phyloP scores from a whole-genome alignment of 2,797 vertebrate species.

The Benthosema pterotum region DNA sequence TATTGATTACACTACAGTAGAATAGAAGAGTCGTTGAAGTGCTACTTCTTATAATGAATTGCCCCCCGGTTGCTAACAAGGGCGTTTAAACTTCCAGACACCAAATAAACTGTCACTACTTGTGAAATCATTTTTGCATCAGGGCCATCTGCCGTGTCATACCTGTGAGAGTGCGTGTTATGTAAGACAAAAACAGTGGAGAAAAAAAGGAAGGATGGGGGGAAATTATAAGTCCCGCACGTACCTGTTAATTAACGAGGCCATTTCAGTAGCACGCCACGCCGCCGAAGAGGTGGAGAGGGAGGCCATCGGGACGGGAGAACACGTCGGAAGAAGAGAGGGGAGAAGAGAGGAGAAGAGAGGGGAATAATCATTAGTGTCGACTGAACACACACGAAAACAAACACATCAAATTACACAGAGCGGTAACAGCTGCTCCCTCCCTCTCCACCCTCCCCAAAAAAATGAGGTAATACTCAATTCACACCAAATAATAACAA shows the following conservation, averaged over 20 bases:
- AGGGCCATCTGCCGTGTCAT: no score
- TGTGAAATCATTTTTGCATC: no score
- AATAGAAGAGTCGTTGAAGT: no score
- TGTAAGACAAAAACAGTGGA: background rate
- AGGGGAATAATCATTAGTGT: constrained; percentile 32
- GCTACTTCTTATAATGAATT: no score
- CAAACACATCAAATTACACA: constrained; percentile 5
- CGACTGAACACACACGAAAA: constrained; percentile 22
- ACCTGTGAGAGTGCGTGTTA: background rate
- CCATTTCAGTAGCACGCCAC: constrained; percentile 10
- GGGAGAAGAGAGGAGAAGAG: constrained; percentile 38
- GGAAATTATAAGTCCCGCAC: constrained; percentile 42
- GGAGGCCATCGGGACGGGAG: constrained; percentile 17
- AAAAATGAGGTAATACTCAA: constrained; percentile 36
- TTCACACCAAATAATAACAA: constrained; percentile 54
- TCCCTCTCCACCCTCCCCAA: no score
- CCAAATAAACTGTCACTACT: no score
- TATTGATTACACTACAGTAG: no score
- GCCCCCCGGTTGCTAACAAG: no score
- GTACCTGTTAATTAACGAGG: constrained; percentile 58
- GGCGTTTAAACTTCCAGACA: no score
- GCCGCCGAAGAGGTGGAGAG: background rate
- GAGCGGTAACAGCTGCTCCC: background rate
- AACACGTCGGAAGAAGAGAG: constrained; percentile 47
- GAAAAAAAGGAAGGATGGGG: background rate